Conservation (phyloP, 2,113 vertebrate genomes). For the Alethe diademata region DNA sequence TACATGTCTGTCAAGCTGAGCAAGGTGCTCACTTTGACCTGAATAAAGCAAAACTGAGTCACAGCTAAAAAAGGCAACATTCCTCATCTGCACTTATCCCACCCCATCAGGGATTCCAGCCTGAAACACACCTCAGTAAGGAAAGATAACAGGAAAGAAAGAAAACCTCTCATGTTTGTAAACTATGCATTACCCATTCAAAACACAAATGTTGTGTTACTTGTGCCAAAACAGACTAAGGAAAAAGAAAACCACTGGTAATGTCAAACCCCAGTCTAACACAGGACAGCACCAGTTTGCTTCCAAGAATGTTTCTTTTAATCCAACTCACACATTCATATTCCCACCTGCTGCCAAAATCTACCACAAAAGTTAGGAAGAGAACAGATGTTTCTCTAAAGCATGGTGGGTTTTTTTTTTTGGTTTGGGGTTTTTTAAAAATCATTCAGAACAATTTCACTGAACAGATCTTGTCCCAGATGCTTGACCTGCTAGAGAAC, state of each 20-base stretch:
- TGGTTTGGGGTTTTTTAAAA: fast-evolving
- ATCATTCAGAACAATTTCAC: background rate
- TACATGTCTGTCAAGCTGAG: background rate
- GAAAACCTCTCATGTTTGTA: background rate
- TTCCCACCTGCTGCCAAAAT: background rate
- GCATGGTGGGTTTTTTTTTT: fast-evolving
- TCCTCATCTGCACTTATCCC: background rate
- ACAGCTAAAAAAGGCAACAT: background rate
- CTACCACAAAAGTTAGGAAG: background rate
- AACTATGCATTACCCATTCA: background rate
- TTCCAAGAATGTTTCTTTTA: background rate
- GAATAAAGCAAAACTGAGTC: background rate
- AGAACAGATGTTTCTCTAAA: background rate
- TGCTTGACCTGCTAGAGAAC: background rate
- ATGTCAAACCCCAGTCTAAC: background rate
- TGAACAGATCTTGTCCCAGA: background rate
- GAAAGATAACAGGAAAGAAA: background rate
- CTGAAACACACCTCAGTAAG: background rate
- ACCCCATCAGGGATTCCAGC: background rate
- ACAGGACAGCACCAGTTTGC: background rate
- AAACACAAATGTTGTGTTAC: background rate
- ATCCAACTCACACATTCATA: fast-evolving
- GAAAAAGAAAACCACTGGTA: background rate
- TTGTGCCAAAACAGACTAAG: background rate
- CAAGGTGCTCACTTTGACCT: background rate